Base-by-base conservation (phyloP, 2,888 invertebrate species). In the Elysia crispata region DNA sequence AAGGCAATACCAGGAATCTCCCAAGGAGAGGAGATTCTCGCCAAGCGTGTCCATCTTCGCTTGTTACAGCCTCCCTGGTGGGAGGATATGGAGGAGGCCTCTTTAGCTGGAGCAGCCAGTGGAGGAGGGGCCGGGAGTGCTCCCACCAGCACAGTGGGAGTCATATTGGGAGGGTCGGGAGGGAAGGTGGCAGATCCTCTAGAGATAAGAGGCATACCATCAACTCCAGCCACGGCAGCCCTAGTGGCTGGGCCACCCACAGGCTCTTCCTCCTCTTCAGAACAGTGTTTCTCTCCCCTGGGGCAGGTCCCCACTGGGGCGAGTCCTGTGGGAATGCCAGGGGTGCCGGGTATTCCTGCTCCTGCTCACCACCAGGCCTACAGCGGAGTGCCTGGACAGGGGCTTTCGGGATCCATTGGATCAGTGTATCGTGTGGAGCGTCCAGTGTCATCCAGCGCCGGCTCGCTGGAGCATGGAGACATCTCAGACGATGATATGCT, bases 61-160 rank as follows among this genome's bases (percentile, higher is more conserved):
- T 94, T 99, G 33, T 93, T 98, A 85, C 95, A 96, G 90, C 97
- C 98, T 23, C 99, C 98, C 0, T 99, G 99, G 98, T 96, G 96
- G 93, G 99, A 98, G 89, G 98, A 99, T 93, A 92, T 98, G 81
- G 96, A 91, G 75, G 91, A 91, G 62, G 77, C 72, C 30, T 30
- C 77, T 41, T 50, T 57, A n/a, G 33, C 28, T n/a, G 49, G 62
- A 8, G 5, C 41, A 41, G 3, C 41, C 3, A 11, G 41, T 41
- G 18, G 82, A 77, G 8, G 69, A 82, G 23, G 80, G 81, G 1
- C 85, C 86, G 49, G 80, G 83, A 62, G 83, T 77, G 41, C 41
- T 41, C 5, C 11, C 41, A 41, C 41, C 5, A 41, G 41, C 41
- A 11, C 41, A 41, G 41, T 41, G 5, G 41, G 41, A 41, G 41